Percentiles rank a stretch among this genome's conserved stretches.
These are phyloP conservation scores for Tricholauxania praeusta DNA, from an alignment of 2,888 invertebrate species.

Conservation along the genomic window DNA sequence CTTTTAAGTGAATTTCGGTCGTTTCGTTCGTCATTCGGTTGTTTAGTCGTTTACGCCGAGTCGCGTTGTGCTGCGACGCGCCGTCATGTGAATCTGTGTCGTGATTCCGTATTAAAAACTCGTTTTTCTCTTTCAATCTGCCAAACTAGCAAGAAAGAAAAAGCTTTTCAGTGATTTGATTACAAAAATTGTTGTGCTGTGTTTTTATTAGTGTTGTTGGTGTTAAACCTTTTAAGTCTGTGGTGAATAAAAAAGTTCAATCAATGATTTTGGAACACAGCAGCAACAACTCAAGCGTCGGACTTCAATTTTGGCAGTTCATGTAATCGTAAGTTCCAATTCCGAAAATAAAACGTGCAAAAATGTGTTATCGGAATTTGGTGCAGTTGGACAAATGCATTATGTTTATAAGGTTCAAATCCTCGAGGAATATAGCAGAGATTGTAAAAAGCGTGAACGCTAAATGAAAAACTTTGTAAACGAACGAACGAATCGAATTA, in stretches of 20 bases:
- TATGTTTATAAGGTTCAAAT: too few relatives aligned
- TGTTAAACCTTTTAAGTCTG: neutral
- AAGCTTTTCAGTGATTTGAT: neutral
- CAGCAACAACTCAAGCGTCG: neutral
- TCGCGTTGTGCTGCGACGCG: neutral
- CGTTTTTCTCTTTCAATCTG: constrained; percentile 6
- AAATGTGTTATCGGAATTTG: constrained; percentile 40
- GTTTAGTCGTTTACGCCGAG: neutral
- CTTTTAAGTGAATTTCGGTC: neutral
- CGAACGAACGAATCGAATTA: too few relatives aligned
- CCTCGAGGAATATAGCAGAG: too few relatives aligned
- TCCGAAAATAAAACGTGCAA: constrained; percentile 31
- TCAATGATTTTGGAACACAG: constrained; percentile 10
- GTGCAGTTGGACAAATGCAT: neutral
- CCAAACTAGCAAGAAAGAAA: neutral
- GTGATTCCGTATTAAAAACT: constrained; percentile 23
- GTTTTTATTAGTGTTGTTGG: constrained; percentile 3
- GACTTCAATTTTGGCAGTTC: too few relatives aligned
- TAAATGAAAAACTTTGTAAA: too few relatives aligned
- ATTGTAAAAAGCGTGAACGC: too few relatives aligned
- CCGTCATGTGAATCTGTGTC: constrained; percentile 15
- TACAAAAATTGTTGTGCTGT: constrained; percentile 6
- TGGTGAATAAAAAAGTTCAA: neutral
- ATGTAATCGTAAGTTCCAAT: too few relatives aligned
- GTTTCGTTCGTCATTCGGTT: constrained; percentile 9